These are phyloP conservation scores for Acanthiza pusilla DNA, from an alignment of 2,797 vertebrate species.

Conservation along the genomic window DNA sequence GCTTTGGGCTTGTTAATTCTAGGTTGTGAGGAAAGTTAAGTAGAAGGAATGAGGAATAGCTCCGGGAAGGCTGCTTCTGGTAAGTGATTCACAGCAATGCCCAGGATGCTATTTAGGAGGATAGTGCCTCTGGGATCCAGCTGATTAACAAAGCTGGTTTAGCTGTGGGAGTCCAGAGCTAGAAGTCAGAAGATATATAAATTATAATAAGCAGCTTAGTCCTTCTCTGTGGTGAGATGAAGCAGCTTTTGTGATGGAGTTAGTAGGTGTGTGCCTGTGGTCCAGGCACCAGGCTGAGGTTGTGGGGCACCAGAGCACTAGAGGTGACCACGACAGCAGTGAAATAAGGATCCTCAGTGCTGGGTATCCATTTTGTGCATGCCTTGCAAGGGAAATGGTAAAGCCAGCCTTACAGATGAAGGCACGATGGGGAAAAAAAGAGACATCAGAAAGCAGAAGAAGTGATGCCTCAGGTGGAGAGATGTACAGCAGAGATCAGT, in stretches of 20 bases:
- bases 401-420: not conserved
- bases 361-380: not conserved
- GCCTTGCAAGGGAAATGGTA: not conserved
- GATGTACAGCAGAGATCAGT: not conserved
- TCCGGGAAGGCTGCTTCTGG: not conserved
- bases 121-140: conserved; percentile 17
- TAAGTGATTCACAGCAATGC: not conserved
- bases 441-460: not conserved
- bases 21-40: not conserved
- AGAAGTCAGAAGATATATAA: not conserved
- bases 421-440: not conserved
- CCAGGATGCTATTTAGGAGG: not conserved
- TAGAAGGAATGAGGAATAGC: not conserved
- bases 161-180: not conserved
- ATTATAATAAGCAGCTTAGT: not conserved
- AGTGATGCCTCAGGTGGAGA: not conserved
- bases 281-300: not conserved
- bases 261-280: not conserved
- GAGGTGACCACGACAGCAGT: not conserved
- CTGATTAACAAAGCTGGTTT: conserved; percentile 34
- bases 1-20: not conserved
- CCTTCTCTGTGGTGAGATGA: not conserved
- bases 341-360: not conserved
- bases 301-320: not conserved
- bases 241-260: not conserved